A percentile compares a stretch with the other conserved stretches of the same genome.
Conservation (phyloP, 92 coral and sea anemone species). For the Muricea muricata region DNA sequence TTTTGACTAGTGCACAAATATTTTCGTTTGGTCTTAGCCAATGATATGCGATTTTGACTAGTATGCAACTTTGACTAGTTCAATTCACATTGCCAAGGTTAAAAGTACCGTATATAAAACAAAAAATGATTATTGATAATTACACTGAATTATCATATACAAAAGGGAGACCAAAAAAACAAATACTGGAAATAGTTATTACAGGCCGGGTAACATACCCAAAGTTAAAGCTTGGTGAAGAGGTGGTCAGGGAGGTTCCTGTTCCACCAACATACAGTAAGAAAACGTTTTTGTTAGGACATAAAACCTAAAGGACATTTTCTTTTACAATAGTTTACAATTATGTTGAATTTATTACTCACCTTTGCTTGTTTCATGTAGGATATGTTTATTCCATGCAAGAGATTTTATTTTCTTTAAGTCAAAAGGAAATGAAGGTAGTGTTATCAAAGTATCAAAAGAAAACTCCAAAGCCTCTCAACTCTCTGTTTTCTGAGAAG, state of each 20-base stretch:
- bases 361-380: too few species aligned
- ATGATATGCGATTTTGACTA: too few species aligned
- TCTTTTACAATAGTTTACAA: too few species aligned
- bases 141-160: too few species aligned
- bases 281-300: not conserved
- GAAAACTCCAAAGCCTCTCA: conserved; percentile 47
- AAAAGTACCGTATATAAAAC: too few species aligned
- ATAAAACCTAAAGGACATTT: too few species aligned
- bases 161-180: not conserved
- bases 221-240: not conserved
- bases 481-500: conserved; percentile 40
- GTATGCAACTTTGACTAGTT: too few species aligned
- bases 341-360: too few species aligned
- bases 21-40: too few species aligned
- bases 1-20: too few species aligned
- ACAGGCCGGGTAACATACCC: not conserved
- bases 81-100: too few species aligned
- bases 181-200: not conserved
- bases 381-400: conserved; percentile 48
- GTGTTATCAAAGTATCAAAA: conserved; percentile 1
- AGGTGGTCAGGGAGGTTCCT: not conserved
- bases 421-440: not conserved
- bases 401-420: conserved; percentile 14
- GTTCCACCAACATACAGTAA: not conserved
- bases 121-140: too few species aligned